These are phyloP conservation scores for Gymnogyps californianus DNA, from an alignment of 2,113 vertebrate species.

Conservation along the genomic window DNA sequence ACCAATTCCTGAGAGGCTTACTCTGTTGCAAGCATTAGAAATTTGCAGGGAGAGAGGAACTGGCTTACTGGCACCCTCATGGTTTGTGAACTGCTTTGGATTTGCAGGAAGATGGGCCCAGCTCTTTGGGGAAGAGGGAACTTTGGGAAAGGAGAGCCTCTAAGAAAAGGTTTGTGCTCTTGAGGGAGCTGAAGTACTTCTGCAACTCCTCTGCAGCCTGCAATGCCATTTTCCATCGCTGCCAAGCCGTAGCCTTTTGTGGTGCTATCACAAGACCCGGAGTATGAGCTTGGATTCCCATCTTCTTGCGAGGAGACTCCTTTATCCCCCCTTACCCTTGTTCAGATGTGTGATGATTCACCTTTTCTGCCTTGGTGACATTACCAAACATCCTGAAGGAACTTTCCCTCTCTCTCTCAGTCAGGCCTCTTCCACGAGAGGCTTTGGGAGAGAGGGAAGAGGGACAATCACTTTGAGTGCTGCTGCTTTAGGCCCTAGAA, in stretches of 20 bases:
- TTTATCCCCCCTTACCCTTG: not conserved
- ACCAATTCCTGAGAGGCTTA: not conserved
- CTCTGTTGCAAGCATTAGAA: not conserved
- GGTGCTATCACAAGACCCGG: not conserved
- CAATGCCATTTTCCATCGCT: not conserved
- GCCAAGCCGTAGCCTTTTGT: not conserved
- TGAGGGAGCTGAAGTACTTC: not conserved
- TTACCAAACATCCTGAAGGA: not conserved
- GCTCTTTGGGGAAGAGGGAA: not conserved
- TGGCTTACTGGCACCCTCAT: not conserved
- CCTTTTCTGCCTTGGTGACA: not conserved
- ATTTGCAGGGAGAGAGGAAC: not conserved
- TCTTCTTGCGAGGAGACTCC: not conserved
- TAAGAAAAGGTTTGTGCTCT: not conserved
- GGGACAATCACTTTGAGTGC: not conserved
- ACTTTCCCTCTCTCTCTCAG: not conserved
- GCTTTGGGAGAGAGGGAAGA: not conserved
- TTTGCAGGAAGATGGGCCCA: not conserved
- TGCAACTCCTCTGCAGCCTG: not conserved
- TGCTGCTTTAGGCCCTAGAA: not conserved
- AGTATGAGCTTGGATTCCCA: not conserved
- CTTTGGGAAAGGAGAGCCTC: not conserved
- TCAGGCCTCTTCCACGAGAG: not conserved
- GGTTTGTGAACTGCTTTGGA: not conserved
- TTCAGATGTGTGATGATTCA: not conserved